Evolutionary conservation across 2,888 invertebrate genomes (phyloP).

Genomic region (Cyaniris semiargus): DNA sequence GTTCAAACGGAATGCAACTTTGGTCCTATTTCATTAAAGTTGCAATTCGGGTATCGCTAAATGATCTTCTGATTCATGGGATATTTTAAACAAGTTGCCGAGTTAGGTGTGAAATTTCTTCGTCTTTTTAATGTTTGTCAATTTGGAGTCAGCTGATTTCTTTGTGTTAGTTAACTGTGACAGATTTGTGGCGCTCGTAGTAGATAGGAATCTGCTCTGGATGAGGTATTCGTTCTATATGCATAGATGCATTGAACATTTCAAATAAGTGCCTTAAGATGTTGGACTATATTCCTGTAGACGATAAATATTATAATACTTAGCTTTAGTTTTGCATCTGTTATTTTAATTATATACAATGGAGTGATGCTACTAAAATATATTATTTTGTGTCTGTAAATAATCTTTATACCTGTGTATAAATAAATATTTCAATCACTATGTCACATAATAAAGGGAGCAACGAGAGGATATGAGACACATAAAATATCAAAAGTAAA

Average conservation of each 20-base stretch:
- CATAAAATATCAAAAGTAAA: neutral
- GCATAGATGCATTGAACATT: conserved; percentile 11
- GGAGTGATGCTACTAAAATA: neutral
- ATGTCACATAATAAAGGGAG: neutral
- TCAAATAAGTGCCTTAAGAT: neutral
- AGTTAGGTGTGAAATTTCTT: conserved; percentile 45
- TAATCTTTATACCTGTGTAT: neutral
- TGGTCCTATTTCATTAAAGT: conserved; percentile 1
- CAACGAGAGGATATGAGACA: neutral
- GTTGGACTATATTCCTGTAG: neutral
- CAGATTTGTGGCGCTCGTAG: conserved; percentile 44
- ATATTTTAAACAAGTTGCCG: conserved; percentile 46
- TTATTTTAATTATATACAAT: neutral
- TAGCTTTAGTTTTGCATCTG: neutral
- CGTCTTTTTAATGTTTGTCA: conserved; percentile 45
- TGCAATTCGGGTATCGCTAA: neutral
- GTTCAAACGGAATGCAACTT: conserved; percentile 3
- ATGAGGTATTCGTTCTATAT: conserved; percentile 10
- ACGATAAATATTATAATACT: neutral
- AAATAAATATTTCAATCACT: neutral
- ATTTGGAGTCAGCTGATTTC: conserved; percentile 45
- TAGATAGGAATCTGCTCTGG: conserved; percentile 36
- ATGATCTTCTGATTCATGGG: conserved; percentile 44
- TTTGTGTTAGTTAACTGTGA: conserved; percentile 46
- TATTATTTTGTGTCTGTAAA: no score